Evolutionary conservation across 2,113 vertebrate species (phyloP), one percentile per base, ranked within the genome.

Genomic region (Butastur rufipennis): DNA sequence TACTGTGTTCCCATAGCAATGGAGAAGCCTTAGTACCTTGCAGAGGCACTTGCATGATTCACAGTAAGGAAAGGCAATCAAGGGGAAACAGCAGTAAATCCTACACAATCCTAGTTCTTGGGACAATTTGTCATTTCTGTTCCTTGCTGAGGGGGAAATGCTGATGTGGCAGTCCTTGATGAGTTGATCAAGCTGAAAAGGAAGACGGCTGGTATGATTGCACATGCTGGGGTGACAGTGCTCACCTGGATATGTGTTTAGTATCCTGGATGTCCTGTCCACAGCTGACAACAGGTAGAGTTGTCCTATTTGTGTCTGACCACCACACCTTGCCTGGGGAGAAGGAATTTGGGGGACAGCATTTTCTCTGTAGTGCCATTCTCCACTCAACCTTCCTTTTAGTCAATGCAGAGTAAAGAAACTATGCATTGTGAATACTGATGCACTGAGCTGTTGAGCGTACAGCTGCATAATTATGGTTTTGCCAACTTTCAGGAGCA

Each of bases 1-100:
- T 50, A 23, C 61, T 80, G 88, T 75, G 95, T 97, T 97, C 96
- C 97, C 96, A 95, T 95, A 87, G 90, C 86, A 94, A 95, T 97
- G 66, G 25, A 84, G 66, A 82, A 92, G 80, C 55, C 75, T 75
- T 36, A 42, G 36, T 53, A 93, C 61, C 36, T 68, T 78, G 59
- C 16, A n/a, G n/a, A 89, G 67, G 74, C 81, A 42, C 67, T 96
- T 88, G 61, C 48, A 36, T 93, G 87, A 95, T 85, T 87, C 78
- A 70, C 53, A n/a, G 62, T n/a, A 43, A 87, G 67, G 70, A 85
- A 75, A 77, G 71, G 58, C 83, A 82, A 3, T 53, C 12, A 31
- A 53, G 45, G 21, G 34, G 79, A 53, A 85, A 77, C 29, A 66
- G 29, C 50, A 77, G 53, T 27, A 70, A 86, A 89, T 77, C 68